Evolutionary conservation across 2,888 invertebrate genomes (phyloP).

Genomic region (Magallana nippona): DNA sequence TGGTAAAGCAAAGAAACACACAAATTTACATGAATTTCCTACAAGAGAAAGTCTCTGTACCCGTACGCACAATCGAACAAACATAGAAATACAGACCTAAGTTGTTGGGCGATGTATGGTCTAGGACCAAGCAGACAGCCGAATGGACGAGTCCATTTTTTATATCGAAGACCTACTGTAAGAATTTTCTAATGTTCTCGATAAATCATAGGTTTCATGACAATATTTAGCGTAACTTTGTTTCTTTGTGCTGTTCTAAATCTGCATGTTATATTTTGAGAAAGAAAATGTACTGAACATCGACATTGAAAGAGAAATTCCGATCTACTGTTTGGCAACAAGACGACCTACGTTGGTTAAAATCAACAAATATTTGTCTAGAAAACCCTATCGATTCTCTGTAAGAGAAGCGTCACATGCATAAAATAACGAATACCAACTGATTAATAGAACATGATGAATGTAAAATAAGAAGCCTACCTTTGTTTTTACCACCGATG

Average conservation of each 20-base stretch:
- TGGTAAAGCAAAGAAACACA: neutral
- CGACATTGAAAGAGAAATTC: neutral
- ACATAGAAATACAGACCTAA: neutral
- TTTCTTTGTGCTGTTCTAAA: neutral
- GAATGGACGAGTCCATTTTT: conserved; percentile 53
- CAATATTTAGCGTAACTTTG: neutral
- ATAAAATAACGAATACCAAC: neutral
- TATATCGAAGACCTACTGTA: neutral
- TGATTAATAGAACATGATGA: neutral
- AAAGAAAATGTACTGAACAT: too few species aligned
- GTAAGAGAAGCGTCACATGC: neutral
- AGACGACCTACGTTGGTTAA: conserved; percentile 13
- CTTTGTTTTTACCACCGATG: conserved; percentile 27
- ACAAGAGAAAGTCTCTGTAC: neutral
- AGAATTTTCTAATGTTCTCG: conserved; percentile 3
- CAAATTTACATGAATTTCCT: neutral
- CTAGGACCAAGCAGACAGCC: conserved; percentile 43
- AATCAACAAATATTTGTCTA: conserved; percentile 25
- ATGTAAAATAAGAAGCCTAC: neutral
- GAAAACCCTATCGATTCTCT: neutral
- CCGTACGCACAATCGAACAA: neutral
- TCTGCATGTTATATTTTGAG: neutral
- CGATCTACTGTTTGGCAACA: conserved; percentile 25
- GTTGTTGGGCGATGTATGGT: neutral
- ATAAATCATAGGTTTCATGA: neutral